phyloP scores from a whole-genome alignment of 2,888 invertebrate species.

The Halictus ligatus region DNA sequence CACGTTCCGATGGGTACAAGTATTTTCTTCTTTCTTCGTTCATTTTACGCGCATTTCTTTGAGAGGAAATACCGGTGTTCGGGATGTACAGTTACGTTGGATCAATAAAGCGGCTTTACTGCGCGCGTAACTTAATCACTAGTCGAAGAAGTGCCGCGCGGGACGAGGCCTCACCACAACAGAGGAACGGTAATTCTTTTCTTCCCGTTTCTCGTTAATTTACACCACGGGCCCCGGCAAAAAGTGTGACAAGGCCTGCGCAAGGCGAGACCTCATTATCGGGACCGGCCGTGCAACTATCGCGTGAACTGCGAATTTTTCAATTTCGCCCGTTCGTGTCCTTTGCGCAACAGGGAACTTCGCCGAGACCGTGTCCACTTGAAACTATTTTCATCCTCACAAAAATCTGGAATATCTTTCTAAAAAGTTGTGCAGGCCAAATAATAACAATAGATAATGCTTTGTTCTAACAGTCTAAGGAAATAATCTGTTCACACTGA shows the following conservation, averaged over 20 bases:
- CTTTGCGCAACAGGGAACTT: not conserved
- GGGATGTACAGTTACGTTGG: conserved; percentile 38
- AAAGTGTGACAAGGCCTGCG: conserved; percentile 37
- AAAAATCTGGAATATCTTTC: not conserved
- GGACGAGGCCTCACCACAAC: not conserved
- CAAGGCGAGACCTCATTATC: conserved; percentile 18
- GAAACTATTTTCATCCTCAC: not conserved
- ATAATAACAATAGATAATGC: not conserved
- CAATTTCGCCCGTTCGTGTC: not conserved
- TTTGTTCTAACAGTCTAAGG: not conserved
- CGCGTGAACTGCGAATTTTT: not conserved
- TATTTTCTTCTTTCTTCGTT: not conserved
- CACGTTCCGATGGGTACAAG: not conserved
- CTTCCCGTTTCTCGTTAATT: conserved; percentile 45
- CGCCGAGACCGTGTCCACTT: not conserved
- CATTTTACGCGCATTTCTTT: not conserved
- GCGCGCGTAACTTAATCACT: conserved; percentile 22
- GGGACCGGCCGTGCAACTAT: not conserved
- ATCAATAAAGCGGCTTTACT: conserved; percentile 10
- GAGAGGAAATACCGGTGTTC: not conserved
- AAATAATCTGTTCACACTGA: not conserved
- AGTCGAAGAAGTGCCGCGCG: not conserved
- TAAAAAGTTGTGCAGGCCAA: not conserved
- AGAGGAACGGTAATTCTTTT: conserved; percentile 36
- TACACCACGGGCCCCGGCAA: conserved; percentile 11